These are phyloP conservation scores for Trypoxylon attenuatum DNA, from an alignment of 2,888 invertebrate species.

Conservation along the genomic window DNA sequence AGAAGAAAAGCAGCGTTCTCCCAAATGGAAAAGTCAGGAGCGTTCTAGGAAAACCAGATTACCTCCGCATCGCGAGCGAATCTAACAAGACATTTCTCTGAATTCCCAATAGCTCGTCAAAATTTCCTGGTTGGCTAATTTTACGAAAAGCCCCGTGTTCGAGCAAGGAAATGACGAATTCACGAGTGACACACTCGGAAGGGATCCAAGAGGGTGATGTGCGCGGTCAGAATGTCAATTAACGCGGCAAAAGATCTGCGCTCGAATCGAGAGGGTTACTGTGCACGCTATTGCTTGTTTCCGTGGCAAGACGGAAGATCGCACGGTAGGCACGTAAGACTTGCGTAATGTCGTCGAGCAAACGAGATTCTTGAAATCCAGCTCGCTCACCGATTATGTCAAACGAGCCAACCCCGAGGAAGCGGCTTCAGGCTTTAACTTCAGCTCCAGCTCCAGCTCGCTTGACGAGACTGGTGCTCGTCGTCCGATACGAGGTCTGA, in stretches of 20 bases:
- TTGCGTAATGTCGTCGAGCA: conserved; percentile 49
- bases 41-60: not conserved
- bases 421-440: too few relatives aligned
- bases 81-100: not conserved
- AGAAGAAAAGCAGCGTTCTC: not conserved
- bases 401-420: conserved; percentile 24
- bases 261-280: not conserved
- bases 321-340: conserved; percentile 43
- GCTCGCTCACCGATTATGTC: conserved; percentile 45
- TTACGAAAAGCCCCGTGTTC: too few relatives aligned
- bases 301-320: conserved; percentile 37
- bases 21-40: not conserved
- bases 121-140: too few relatives aligned
- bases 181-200: too few relatives aligned
- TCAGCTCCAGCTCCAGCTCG: too few relatives aligned
- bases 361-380: conserved; percentile 52
- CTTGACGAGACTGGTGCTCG: conserved; percentile 23
- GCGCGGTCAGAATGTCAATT: too few relatives aligned
- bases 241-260: not conserved
- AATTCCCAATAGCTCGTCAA: not conserved
- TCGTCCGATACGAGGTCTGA: conserved; percentile 8
- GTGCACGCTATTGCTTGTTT: not conserved
- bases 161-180: too few relatives aligned
- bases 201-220: not conserved
- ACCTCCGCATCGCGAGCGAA: not conserved